These are phyloP conservation scores for Neoarius graeffei DNA, from an alignment of 2,113 vertebrate species.

Conservation along the genomic window DNA sequence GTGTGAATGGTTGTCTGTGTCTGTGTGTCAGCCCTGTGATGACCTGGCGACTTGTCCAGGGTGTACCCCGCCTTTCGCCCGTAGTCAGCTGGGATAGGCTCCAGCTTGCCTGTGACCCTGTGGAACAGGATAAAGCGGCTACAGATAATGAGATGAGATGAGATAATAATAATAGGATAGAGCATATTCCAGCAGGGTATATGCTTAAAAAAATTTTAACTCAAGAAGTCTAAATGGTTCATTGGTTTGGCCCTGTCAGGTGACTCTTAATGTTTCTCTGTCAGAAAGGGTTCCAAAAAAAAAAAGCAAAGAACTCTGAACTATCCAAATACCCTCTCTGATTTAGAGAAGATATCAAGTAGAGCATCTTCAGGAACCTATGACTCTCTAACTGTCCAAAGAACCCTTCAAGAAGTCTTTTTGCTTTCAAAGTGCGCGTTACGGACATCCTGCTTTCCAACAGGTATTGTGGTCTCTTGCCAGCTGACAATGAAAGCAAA, in stretches of 20 bases:
- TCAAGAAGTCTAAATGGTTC: neutral
- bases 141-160: too few relatives aligned
- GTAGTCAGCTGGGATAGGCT: too few relatives aligned
- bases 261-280: neutral
- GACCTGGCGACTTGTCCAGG: too few relatives aligned
- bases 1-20: too few relatives aligned
- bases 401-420: neutral
- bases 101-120: too few relatives aligned
- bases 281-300: neutral
- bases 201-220: neutral
- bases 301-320: neutral
- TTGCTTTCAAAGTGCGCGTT: neutral
- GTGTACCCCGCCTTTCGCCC: too few relatives aligned
- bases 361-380: neutral
- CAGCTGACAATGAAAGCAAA: constrained; percentile 6
- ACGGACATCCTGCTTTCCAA: neutral
- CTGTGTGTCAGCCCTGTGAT: too few relatives aligned
- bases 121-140: too few relatives aligned
- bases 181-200: neutral
- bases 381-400: neutral
- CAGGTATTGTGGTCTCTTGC: neutral
- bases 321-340: neutral
- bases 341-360: neutral
- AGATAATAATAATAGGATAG: neutral
- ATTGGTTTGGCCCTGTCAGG: too few relatives aligned